Evolutionary conservation across 2,113 vertebrate genomes (phyloP), one percentile per base, ranked within the genome.

Genomic region (Onychostoma macrolepis): DNA sequence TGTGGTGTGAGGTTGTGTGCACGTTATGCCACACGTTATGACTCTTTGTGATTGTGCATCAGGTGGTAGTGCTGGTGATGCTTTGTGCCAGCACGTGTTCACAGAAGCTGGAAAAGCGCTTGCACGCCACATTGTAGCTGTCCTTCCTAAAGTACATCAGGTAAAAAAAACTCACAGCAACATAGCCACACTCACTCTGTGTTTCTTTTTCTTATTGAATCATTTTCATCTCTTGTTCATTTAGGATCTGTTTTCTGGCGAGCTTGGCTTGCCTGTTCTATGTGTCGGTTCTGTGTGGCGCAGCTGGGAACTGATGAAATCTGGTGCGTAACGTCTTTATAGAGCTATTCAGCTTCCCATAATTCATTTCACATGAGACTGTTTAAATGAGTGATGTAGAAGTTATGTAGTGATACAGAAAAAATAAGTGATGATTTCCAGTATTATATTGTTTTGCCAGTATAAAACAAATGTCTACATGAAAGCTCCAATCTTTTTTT

Each of bases 261-360:
- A 95, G 13, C 89, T 92, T 21, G 97, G 97, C 6, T 93, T 99
- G 38, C 96, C 97, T n/a, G 95, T 99, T 75, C 89, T 99, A 65
- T 98, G 97, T n/a, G 97, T 96, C 87, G 97, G 98, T 48, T 97
- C 97, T 0, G 98, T 99, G 85, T 99, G 98, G 98, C 96, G 94
- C 41, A 99, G 98, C 94, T 99, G 98, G 98, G 93, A 97, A 11
- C 91, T 96, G 13, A 91, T 99, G 89, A 96, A 91, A 90, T 90
- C 93, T 72, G 97, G 97, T 97, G 88, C 95, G 95, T 58, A 45
- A 84, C 1, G 4, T 38, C 19, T 71, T 38, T 24, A 24, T 71
- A 71, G 30, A 71, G 30, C 17, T 36, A 19, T 69, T 38, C 33
- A 11, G 17, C 17, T 71, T 71, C 17, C 17, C 30, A 4, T 10